These are phyloP conservation scores for Stichodactyla helianthus DNA, from an alignment of 64 coral and sea anemone genomes.

Conservation along the genomic window DNA sequence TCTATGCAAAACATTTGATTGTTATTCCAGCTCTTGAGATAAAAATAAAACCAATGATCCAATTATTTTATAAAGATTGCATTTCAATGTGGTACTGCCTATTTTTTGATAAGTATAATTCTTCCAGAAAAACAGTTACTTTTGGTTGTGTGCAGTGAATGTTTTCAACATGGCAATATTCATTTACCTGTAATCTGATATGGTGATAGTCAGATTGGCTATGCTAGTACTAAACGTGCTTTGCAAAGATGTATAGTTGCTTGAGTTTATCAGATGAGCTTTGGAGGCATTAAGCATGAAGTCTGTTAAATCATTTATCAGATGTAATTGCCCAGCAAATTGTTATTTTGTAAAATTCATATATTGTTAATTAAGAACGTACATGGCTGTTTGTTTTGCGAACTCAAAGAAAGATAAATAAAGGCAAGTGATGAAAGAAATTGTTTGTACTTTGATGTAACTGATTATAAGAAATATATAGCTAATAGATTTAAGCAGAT, in stretches of 20 bases:
- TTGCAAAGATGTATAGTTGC: background rate
- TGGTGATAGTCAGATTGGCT: background rate
- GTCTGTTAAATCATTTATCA: constrained; percentile 10
- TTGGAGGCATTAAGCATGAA: background rate
- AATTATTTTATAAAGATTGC: too few relatives aligned
- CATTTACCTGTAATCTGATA: background rate
- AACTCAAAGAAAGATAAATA: background rate
- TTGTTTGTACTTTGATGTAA: background rate
- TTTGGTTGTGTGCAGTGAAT: background rate
- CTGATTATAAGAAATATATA: background rate
- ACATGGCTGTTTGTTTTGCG: background rate
- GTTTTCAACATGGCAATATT: background rate
- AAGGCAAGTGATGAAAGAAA: background rate
- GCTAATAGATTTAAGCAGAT: background rate
- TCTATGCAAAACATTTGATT: too few relatives aligned
- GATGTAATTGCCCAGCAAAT: background rate
- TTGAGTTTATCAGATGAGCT: background rate
- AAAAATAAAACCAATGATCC: too few relatives aligned
- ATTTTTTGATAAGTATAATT: background rate
- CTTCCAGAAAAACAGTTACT: background rate
- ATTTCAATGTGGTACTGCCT: too few relatives aligned
- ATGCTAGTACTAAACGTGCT: background rate
- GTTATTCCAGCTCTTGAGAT: too few relatives aligned
- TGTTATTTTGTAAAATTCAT: constrained; percentile 8
- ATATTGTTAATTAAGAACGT: background rate